Base-by-base conservation (phyloP, 2,797 vertebrate species). In the Trematomus bernacchii region DNA sequence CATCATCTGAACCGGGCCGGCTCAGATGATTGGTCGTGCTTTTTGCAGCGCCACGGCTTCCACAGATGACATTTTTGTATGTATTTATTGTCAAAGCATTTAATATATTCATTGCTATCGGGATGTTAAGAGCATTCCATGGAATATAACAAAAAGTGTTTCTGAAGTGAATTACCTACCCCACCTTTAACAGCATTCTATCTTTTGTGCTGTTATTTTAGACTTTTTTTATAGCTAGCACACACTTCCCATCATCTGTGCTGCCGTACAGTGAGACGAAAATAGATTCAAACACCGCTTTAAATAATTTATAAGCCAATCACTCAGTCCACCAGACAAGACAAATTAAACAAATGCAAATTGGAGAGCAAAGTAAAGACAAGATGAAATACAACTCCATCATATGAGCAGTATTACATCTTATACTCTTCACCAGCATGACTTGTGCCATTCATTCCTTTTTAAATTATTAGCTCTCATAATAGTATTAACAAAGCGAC, bases 401-500 rank as follows among this genome's bases (percentile, higher is more conserved):
- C 21, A 13, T 16, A 64, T 48, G 27, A 76, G 60, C 21, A 55
- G 15, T 46, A 70, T 69, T 50, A 73, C 57, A 71, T 85, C 27
- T 70, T 15, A 58, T 46, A 18, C 30, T 74, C 55, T 66, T 21
- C 16, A 71, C 42, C 42, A 65, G 54, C 18, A 60, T 44, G 43
- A 73, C 66, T 66, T 66, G 19, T 63, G 44, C 37, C 58, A 47
- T 59, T 73, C 71, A 62, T 14, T 44, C 51, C 37, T 76, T 77
- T 77, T 33, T 61, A 66, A 40, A 83, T 72, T 61, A 74, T 82
- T 80, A 84, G 48, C 51, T 77, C 48, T 46, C 21, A 59, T 72
- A 73, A 84, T 55, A 70, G 19, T n/a, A 80, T 83, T 62, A 64
- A 77, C 54, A 73, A 78, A 77, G 52, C 83, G 50, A 79, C 57